These are phyloP conservation scores for Amblyteles armatorius DNA, from an alignment of 2,888 invertebrate species.

Conservation along the genomic window DNA sequence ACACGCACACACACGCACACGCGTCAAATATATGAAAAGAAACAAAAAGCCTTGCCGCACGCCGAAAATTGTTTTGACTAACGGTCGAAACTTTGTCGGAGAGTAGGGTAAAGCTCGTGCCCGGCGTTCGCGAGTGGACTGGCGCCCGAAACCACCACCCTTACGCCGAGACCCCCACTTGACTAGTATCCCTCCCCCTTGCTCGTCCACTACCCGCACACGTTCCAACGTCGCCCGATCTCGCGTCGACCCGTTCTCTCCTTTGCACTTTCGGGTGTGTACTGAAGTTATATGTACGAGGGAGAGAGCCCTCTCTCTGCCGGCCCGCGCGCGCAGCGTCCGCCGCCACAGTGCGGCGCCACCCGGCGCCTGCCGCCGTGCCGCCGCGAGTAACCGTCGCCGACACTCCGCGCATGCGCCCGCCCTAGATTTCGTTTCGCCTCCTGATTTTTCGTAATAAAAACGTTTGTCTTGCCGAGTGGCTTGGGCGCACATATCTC, in stretches of 20 bases:
- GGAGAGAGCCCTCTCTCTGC: not conserved
- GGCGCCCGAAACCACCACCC: slow-evolving; percentile 81
- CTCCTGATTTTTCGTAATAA: slow-evolving; percentile 82
- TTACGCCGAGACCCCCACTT: slow-evolving; percentile 77
- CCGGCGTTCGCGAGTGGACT: slow-evolving; percentile 80
- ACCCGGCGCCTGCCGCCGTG: slow-evolving; percentile 48
- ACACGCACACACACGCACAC: not conserved
- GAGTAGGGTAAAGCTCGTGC: slow-evolving; percentile 70
- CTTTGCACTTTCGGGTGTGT: slow-evolving; percentile 33
- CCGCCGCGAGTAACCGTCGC: slow-evolving; percentile 44
- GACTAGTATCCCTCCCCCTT: slow-evolving; percentile 61
- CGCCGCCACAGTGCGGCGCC: slow-evolving; percentile 62
- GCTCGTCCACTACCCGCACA: slow-evolving; percentile 40
- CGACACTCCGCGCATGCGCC: slow-evolving; percentile 63
- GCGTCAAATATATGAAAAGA: not conserved
- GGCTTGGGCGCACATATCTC: slow-evolving; percentile 76
- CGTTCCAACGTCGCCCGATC: slow-evolving; percentile 27
- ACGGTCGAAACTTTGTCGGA: not conserved
- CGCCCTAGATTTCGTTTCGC: slow-evolving; percentile 81
- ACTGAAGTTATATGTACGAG: slow-evolving; percentile 9
- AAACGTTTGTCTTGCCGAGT: slow-evolving; percentile 82
- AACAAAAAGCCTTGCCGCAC: not conserved
- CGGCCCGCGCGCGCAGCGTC: slow-evolving; percentile 33
- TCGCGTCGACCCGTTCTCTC: slow-evolving; percentile 18
- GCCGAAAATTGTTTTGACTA: slow-evolving; percentile 2